phyloP scores from a whole-genome alignment of 2,888 invertebrate species.

The Microctonus hyperodae region DNA sequence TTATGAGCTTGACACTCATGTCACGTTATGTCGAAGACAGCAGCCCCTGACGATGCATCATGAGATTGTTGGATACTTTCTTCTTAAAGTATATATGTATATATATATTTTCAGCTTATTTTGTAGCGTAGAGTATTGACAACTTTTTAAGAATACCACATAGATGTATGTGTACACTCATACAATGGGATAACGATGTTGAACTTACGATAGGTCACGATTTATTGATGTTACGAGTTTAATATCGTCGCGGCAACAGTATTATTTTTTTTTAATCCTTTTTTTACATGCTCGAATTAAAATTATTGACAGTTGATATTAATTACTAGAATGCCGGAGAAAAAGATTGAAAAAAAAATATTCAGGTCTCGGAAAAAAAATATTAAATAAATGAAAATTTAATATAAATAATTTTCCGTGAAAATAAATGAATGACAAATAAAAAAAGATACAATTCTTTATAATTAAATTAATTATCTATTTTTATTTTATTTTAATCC shows the following conservation, averaged over 20 bases:
- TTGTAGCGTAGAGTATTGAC: neutral
- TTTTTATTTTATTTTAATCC: too few relatives aligned
- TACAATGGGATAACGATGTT: neutral
- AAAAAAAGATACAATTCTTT: neutral
- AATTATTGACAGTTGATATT: constrained; percentile 2
- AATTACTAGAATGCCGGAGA: neutral
- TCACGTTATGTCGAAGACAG: constrained; percentile 20
- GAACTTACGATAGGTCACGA: constrained; percentile 11
- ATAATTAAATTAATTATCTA: neutral
- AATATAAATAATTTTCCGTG: neutral
- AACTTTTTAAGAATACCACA: constrained; percentile 16
- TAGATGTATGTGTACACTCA: neutral
- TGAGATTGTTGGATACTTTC: constrained; percentile 11
- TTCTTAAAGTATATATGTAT: neutral
- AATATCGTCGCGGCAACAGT: neutral
- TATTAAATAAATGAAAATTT: neutral
- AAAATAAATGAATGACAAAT: too few relatives aligned
- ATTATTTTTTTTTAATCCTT: neutral
- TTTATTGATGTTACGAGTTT: neutral
- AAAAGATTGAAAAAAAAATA: neutral
- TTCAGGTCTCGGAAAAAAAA: neutral
- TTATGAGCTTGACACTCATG: constrained; percentile 1
- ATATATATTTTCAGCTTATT: neutral
- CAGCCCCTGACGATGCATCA: constrained; percentile 23
- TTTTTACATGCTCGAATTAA: neutral